These are phyloP conservation scores for Hermaeophaga mercurialis DNA, from an alignment of 2,888 invertebrate genomes.

Conservation along the genomic window DNA sequence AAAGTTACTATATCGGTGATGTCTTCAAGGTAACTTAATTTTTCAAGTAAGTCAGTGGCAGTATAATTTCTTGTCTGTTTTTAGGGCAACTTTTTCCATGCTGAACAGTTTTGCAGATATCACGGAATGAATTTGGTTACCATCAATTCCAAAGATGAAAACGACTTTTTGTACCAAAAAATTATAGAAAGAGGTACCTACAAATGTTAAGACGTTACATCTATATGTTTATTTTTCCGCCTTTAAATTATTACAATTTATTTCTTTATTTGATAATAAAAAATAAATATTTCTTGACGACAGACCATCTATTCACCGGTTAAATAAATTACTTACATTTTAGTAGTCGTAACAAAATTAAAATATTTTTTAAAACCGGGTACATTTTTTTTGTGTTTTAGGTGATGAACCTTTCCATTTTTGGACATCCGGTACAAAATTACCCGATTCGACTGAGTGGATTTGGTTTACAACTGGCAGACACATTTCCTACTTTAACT, in stretches of 20 bases:
- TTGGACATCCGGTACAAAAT: slow-evolving; percentile 17
- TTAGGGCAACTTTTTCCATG: slow-evolving; percentile 8
- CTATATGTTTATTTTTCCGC: too few species aligned
- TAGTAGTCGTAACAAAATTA: background rate
- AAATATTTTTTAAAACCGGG: background rate
- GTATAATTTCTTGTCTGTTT: background rate
- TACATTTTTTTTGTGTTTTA: background rate
- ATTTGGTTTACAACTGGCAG: slow-evolving; percentile 18
- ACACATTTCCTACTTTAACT: slow-evolving; percentile 2
- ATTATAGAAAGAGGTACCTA: slow-evolving; percentile 13
- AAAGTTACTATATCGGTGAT: slow-evolving; percentile 18
- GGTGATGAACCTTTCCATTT: background rate
- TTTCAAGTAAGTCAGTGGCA: too few species aligned
- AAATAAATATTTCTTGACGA: too few species aligned
- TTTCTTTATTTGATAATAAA: too few species aligned
- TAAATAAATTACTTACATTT: too few species aligned
- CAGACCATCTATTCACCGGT: too few species aligned
- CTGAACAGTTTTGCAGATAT: slow-evolving; percentile 17
- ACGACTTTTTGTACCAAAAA: slow-evolving; percentile 3
- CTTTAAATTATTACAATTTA: too few species aligned
- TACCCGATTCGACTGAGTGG: slow-evolving; percentile 5
- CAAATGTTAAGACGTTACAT: too few species aligned
- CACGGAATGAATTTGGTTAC: slow-evolving; percentile 15
- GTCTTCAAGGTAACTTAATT: slow-evolving; percentile 11
- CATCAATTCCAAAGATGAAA: slow-evolving; percentile 15